Conservation (phyloP, 2,888 invertebrate genomes). For the Oscheius sp. region DNA sequence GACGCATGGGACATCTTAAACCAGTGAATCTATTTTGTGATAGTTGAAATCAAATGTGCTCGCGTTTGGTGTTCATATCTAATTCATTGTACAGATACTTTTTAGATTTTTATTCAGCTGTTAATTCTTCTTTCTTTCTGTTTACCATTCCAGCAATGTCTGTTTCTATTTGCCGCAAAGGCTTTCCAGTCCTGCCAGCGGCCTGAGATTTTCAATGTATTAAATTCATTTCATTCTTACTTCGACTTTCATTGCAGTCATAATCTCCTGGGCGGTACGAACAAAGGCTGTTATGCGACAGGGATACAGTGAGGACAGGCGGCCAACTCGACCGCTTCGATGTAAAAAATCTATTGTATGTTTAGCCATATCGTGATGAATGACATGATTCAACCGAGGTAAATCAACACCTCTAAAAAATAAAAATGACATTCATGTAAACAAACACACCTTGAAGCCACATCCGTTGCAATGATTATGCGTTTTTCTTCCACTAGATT, state of each 20-base stretch:
- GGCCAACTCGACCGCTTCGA: slow-evolving; percentile 31
- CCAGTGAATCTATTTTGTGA: slow-evolving; percentile 38
- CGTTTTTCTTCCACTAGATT: not conserved
- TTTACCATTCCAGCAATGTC: slow-evolving; percentile 31
- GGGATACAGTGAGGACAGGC: slow-evolving; percentile 21
- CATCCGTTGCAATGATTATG: slow-evolving; percentile 35
- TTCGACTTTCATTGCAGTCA: slow-evolving; percentile 21
- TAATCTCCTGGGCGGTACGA: slow-evolving; percentile 24
- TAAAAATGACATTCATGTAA: not conserved
- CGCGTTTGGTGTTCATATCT: not conserved
- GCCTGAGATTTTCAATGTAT: slow-evolving; percentile 1
- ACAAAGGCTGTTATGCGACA: slow-evolving; percentile 32
- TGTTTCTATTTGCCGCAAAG: slow-evolving; percentile 32
- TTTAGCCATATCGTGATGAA: slow-evolving; percentile 34
- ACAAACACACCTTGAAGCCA: slow-evolving; percentile 25
- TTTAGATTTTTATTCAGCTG: slow-evolving; percentile 12
- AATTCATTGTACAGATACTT: not conserved
- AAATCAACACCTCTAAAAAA: slow-evolving; percentile 35
- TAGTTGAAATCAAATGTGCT: not conserved
- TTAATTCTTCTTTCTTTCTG: slow-evolving; percentile 15
- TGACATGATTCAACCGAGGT: slow-evolving; percentile 33
- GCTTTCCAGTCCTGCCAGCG: slow-evolving; percentile 14
- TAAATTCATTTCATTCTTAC: slow-evolving; percentile 12
- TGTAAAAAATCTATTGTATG: slow-evolving; percentile 35
- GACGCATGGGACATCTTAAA: slow-evolving; percentile 72